Evolutionary conservation across 2,888 invertebrate genomes (phyloP).

Genomic region (Rotaria macrura): DNA sequence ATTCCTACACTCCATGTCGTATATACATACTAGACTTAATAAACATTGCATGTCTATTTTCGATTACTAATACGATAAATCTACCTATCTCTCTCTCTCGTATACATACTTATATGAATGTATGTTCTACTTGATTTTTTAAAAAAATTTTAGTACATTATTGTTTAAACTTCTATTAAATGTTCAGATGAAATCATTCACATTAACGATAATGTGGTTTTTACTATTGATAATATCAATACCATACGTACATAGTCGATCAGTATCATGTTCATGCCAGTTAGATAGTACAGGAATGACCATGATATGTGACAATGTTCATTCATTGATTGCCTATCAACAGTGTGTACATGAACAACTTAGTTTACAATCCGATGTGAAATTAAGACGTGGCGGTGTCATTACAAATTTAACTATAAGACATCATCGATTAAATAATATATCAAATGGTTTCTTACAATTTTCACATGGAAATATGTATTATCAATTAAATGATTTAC

Average conservation of each 20-base stretch:
- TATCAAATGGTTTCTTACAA: neutral
- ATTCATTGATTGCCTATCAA: neutral
- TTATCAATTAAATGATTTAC: conserved; percentile 2
- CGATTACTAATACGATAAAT: neutral
- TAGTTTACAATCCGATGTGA: neutral
- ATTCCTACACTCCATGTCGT: neutral
- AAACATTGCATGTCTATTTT: neutral
- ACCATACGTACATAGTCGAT: neutral
- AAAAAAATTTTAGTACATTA: neutral
- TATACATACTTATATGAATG: too few species aligned
- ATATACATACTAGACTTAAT: neutral
- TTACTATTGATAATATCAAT: neutral
- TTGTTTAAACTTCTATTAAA: neutral
- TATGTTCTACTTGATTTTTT: too few species aligned
- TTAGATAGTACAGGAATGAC: neutral
- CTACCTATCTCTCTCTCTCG: neutral
- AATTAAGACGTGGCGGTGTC: neutral
- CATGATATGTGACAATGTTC: neutral
- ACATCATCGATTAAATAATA: neutral
- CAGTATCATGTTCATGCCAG: neutral
- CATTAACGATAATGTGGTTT: neutral
- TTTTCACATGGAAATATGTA: neutral
- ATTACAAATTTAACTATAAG: conserved; percentile 1
- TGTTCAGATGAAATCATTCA: neutral
- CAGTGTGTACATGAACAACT: conserved; percentile 6